A percentile compares a stretch with the other conserved stretches of the same genome.
Evolutionary conservation across 2,888 invertebrate genomes (phyloP).

Genomic region (Argyresthia goedartella): DNA sequence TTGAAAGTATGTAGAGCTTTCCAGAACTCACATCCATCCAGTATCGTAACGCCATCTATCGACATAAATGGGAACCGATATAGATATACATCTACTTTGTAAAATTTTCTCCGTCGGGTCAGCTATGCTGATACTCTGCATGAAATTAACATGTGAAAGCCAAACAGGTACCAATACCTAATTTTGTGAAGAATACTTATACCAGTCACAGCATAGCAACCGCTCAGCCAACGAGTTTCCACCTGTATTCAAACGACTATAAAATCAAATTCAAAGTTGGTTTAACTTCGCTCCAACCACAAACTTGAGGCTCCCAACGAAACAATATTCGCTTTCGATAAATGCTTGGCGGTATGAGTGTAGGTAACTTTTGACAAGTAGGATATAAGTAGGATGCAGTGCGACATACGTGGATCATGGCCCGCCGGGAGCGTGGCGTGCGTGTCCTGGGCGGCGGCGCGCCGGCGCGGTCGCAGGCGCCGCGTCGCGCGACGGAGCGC

Average conservation of each 20-base stretch:
- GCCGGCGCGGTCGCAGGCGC: constrained; percentile 44
- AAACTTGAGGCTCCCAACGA: too few species aligned
- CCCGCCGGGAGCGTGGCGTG: constrained; percentile 44
- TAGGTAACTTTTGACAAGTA: background rate
- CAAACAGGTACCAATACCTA: constrained; percentile 1
- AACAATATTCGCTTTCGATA: too few species aligned
- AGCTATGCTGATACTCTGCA: background rate
- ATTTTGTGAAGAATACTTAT: too few species aligned
- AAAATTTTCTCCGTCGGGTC: constrained; percentile 1
- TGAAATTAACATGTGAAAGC: constrained; percentile 6
- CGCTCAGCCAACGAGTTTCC: too few species aligned
- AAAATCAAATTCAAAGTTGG: background rate
- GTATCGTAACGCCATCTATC: constrained; percentile 1
- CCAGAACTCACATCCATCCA: too few species aligned
- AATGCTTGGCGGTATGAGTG: too few species aligned
- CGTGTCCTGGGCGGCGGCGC: constrained; percentile 23
- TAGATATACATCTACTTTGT: background rate
- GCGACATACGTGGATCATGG: constrained; percentile 65
- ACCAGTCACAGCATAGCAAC: too few species aligned
- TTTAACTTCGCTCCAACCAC: background rate
- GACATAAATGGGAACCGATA: background rate
- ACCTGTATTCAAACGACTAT: too few species aligned
- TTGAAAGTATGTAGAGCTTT: too few species aligned
- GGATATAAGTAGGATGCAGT: too few species aligned
- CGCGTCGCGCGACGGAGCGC: constrained; percentile 48